Conservation (phyloP, 2,888 invertebrate genomes). For the Vesta saturnalis region DNA sequence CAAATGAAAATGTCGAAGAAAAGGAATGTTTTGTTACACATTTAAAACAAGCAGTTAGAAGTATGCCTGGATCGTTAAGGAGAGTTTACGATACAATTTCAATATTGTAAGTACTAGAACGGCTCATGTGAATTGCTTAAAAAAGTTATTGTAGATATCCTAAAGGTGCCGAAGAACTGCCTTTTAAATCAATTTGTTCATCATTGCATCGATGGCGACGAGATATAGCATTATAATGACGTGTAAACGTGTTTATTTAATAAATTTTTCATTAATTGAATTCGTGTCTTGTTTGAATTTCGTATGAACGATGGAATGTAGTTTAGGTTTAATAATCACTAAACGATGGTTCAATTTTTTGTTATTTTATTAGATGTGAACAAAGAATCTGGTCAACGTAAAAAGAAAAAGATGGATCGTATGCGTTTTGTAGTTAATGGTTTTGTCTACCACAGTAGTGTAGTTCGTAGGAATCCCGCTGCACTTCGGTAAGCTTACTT, state of each 20-base stretch:
- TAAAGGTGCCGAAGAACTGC: conserved; percentile 51
- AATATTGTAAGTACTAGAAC: conserved; percentile 48
- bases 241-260: neutral
- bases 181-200: conserved; percentile 53
- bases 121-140: neutral
- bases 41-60: conserved; percentile 48
- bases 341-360: conserved; percentile 23
- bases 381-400: neutral
- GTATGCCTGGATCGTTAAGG: conserved; percentile 45
- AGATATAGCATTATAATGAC: neutral
- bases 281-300: neutral
- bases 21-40: conserved; percentile 52
- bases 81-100: conserved; percentile 55
- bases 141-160: conserved; percentile 51
- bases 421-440: conserved; percentile 46
- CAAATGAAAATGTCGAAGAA: conserved; percentile 52
- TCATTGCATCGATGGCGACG: conserved; percentile 55
- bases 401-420: conserved; percentile 39
- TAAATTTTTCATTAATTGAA: neutral
- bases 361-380: conserved; percentile 34
- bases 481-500: conserved; percentile 43
- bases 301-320: neutral
- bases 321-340: conserved; percentile 8
- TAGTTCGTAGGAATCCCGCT: conserved; percentile 45
- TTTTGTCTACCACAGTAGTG: conserved; percentile 51